These are phyloP conservation scores for Chironomus tentans DNA, from an alignment of 2,888 invertebrate species.

Conservation along the genomic window DNA sequence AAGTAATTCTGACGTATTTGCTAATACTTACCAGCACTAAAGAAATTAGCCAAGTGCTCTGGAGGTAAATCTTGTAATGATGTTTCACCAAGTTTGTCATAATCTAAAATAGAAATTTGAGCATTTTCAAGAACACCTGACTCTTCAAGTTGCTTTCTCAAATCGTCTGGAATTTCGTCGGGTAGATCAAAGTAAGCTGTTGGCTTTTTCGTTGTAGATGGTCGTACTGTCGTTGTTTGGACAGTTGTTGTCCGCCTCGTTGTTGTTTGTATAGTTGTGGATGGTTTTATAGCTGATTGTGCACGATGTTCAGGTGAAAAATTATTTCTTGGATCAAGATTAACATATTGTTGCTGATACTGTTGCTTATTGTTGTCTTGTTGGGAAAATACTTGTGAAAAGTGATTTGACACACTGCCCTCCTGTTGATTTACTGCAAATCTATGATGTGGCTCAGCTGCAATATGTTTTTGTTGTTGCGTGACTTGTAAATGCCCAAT, in stretches of 20 bases:
- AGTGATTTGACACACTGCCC: constrained; percentile 32
- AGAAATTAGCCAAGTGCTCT: constrained; percentile 78
- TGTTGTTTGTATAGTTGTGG: constrained; percentile 25
- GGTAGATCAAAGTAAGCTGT: constrained; percentile 52
- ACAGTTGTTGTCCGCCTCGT: constrained; percentile 33
- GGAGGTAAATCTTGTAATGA: constrained; percentile 73
- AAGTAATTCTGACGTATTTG: too few relatives aligned
- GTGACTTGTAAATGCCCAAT: constrained; percentile 30
- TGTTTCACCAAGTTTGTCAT: constrained; percentile 80
- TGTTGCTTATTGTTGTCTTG: constrained; percentile 32
- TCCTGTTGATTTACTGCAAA: constrained; percentile 31
- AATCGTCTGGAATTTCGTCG: constrained; percentile 81
- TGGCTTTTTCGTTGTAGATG: constrained; percentile 35
- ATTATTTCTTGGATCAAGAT: constrained; percentile 19
- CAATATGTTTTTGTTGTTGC: constrained; percentile 29
- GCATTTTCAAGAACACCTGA: constrained; percentile 82
- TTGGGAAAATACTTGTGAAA: constrained; percentile 40
- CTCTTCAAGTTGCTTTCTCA: constrained; percentile 69
- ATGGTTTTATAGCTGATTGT: constrained; percentile 28
- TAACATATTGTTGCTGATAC: not conserved
- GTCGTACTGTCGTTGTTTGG: constrained; percentile 32
- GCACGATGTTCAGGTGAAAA: constrained; percentile 23
- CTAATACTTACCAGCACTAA: constrained; percentile 35
- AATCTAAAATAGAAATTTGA: constrained; percentile 77
- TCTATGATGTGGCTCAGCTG: constrained; percentile 29